phyloP scores from a whole-genome alignment of 2,113 vertebrate genomes.

The Megatriorchis doriae region DNA sequence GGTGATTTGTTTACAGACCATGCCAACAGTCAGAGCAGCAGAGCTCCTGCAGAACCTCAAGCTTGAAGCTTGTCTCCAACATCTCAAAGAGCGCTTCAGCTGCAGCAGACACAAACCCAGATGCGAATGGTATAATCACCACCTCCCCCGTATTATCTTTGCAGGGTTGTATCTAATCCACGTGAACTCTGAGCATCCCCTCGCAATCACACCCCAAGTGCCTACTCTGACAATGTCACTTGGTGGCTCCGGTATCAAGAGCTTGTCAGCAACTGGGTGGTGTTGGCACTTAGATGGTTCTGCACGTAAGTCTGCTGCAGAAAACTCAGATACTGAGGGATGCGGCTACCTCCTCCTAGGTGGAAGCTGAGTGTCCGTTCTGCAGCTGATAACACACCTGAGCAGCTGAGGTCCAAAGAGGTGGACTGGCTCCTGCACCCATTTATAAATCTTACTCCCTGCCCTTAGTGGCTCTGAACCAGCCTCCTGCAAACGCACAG shows the following conservation, averaged over 20 bases:
- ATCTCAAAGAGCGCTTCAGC: neutral
- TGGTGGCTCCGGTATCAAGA: neutral
- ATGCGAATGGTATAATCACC: neutral
- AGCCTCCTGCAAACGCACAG: accelerated
- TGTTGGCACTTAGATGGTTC: neutral
- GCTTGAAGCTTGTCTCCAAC: neutral
- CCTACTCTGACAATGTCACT: neutral
- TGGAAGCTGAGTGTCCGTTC: neutral
- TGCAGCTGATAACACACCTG: neutral
- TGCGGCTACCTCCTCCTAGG: neutral
- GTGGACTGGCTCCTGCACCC: neutral
- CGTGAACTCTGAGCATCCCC: neutral
- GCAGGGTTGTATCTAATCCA: neutral
- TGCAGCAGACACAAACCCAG: neutral
- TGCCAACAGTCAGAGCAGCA: neutral
- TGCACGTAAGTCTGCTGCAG: neutral
- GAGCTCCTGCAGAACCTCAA: neutral
- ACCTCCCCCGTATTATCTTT: neutral
- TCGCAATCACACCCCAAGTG: neutral
- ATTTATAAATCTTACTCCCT: neutral
- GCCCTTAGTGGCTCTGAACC: neutral
- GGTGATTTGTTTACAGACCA: neutral
- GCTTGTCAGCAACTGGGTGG: neutral
- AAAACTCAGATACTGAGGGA: neutral
- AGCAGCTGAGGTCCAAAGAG: neutral